Percentiles rank a stretch among this genome's conserved stretches.
These are phyloP conservation scores for Anarsia innoxiella DNA, from an alignment of 2,888 invertebrate species.

Conservation along the genomic window DNA sequence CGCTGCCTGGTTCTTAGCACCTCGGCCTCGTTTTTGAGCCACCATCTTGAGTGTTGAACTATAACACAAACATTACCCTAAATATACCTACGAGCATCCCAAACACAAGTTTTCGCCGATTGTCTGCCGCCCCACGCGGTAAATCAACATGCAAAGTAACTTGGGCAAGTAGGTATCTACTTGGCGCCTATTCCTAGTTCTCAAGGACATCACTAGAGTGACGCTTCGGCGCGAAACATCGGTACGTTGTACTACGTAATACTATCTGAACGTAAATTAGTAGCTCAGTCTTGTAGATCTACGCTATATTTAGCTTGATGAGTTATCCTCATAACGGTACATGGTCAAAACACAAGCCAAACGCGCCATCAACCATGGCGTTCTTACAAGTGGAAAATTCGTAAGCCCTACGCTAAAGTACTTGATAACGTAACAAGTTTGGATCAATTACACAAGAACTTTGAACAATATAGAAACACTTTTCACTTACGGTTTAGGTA, in stretches of 20 bases:
- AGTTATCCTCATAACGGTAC: conserved; percentile 39
- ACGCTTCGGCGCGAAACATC: conserved; percentile 35
- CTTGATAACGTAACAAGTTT: conserved; percentile 2
- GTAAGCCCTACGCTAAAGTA: conserved; percentile 23
- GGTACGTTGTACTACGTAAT: conserved; percentile 25
- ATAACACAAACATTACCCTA: conserved; percentile 30
- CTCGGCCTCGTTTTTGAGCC: conserved; percentile 65
- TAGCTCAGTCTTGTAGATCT: conserved; percentile 15
- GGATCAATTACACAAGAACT: too few relatives aligned
- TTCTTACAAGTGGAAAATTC: conserved; percentile 58
- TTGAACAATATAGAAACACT: conserved; percentile 3
- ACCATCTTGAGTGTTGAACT: conserved; percentile 50
- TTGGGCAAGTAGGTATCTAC: conserved; percentile 28
- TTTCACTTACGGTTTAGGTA: conserved; percentile 37
- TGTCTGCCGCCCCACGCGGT: conserved; percentile 19
- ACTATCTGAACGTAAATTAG: conserved; percentile 20
- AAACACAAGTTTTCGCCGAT: background rate
- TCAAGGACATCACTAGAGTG: conserved; percentile 47
- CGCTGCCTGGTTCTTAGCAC: conserved; percentile 55
- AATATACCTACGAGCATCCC: background rate
- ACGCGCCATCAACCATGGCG: conserved; percentile 63
- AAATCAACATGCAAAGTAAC: conserved; percentile 6
- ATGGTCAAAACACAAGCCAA: conserved; percentile 39
- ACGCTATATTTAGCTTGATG: conserved; percentile 24
- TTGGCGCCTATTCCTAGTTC: conserved; percentile 51